Base-by-base conservation (phyloP, 2,113 vertebrate species). In the Ciconia stormi region DNA sequence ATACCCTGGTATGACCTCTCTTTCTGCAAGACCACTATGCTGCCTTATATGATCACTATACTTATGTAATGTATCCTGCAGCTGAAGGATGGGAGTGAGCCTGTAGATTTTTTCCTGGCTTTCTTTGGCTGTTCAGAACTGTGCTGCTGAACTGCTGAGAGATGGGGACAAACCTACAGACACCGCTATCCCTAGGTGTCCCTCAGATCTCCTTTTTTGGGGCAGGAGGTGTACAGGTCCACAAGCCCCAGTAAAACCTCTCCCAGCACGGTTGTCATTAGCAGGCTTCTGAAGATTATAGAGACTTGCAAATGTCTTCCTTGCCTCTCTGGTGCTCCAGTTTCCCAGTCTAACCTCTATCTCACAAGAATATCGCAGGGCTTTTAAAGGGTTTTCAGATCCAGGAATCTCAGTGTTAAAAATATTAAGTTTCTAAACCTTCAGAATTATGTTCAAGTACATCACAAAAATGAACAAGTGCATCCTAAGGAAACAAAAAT, bases 161-260 rank as follows among this genome's bases (percentile, higher is more conserved):
- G 14, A 59, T 13, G 13, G 5, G 42, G 16, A 66, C 38, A 65
- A 86, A 46, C 13, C 30, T 70, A 4, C 1, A 11, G 42, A 59
- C 27, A 12, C 4, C 3, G 0, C 3, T n/a, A 16, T 25, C 6
- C 16, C 19, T 36, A 15, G 32, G 16, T 9, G 6, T 72, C 20
- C 25, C 50, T 23, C 27, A 42, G 25, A 21, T 72, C 56, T 47
- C 15, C 5, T 66, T 90, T 55, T 32, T 34, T 10, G 10, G 30
- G 27, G 5, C 17, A 66, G 10, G 21, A 67, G 16, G 7, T 9
- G 5, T 52, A 36, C 22, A 85, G 22, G 14, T 47, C 22, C n/a
- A 14, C 0, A 1, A 14, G 7, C 8, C 26, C 11, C 30, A 42
- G 29, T 38, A 34, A 78, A 92, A 8, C 4, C 17, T 59, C 32